Conservation (phyloP, 2,113 vertebrate species). For the Suricata suricatta region DNA sequence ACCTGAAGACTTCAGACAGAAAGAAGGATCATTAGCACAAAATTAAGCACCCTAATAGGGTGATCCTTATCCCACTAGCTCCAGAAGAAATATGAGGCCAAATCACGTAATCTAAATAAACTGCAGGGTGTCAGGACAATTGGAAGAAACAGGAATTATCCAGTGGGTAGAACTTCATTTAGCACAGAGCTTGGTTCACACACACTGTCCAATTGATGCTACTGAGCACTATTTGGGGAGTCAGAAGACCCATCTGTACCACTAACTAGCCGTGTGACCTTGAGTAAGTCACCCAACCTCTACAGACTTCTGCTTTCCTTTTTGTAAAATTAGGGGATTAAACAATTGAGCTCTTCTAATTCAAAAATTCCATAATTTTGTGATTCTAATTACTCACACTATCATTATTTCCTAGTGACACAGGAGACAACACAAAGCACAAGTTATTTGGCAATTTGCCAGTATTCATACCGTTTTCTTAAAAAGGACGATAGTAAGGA, state of each 20-base stretch:
- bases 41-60: slow-evolving; percentile 72
- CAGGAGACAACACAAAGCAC: not conserved
- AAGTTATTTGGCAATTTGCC: not conserved
- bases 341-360: not conserved
- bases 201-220: not conserved
- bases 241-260: not conserved
- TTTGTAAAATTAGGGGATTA: not conserved
- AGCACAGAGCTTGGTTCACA: not conserved
- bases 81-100: slow-evolving; percentile 66
- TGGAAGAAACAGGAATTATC: slow-evolving; percentile 51
- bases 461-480: not conserved
- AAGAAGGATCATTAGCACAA: slow-evolving; percentile 69
- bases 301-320: not conserved
- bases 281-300: not conserved
- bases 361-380: not conserved
- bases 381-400: not conserved
- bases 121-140: slow-evolving; percentile 54
- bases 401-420: not conserved
- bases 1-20: slow-evolving; percentile 74
- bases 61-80: slow-evolving; percentile 19
- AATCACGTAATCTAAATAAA: slow-evolving; percentile 63
- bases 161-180: slow-evolving; percentile 20
- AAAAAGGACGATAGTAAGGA: not conserved
- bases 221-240: not conserved
- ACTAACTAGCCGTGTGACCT: slow-evolving; percentile 13